Conservation (phyloP, 2,888 invertebrate species). For the Sarcophaga carnaria region DNA sequence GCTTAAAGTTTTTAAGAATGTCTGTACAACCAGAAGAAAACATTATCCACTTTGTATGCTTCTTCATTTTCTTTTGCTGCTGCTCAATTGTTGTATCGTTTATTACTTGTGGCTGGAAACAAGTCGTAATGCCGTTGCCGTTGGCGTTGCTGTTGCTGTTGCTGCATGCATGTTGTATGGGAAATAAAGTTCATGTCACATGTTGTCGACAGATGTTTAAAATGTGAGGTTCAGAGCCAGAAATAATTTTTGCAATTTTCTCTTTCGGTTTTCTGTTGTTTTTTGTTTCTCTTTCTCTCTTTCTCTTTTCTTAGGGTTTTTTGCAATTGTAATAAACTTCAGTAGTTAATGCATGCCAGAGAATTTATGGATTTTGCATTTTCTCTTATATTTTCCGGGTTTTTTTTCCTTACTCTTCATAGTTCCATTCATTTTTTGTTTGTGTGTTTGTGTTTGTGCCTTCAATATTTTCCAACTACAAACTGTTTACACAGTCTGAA, state of each 20-base stretch:
- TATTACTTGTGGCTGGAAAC: constrained; percentile 10
- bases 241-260: constrained; percentile 40
- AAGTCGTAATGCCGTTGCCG: neutral
- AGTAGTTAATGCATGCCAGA: constrained; percentile 58
- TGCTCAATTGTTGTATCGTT: neutral
- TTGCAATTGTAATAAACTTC: constrained; percentile 64
- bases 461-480: constrained; percentile 33
- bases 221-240: constrained; percentile 59
- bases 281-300: neutral
- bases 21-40: constrained; percentile 46
- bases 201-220: constrained; percentile 64
- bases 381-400: neutral
- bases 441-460: neutral
- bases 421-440: neutral
- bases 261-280: neutral
- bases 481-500: constrained; percentile 44
- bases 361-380: constrained; percentile 49
- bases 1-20: constrained; percentile 46
- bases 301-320: constrained; percentile 13
- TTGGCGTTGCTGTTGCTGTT: neutral
- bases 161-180: constrained; percentile 27
- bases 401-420: neutral
- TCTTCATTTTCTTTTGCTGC: neutral
- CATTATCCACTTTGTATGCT: constrained; percentile 46
- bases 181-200: constrained; percentile 59